Evolutionary conservation across 2,113 vertebrate genomes (phyloP), one percentile per base, ranked within the genome.

Genomic region (Nesogale talazaci): DNA sequence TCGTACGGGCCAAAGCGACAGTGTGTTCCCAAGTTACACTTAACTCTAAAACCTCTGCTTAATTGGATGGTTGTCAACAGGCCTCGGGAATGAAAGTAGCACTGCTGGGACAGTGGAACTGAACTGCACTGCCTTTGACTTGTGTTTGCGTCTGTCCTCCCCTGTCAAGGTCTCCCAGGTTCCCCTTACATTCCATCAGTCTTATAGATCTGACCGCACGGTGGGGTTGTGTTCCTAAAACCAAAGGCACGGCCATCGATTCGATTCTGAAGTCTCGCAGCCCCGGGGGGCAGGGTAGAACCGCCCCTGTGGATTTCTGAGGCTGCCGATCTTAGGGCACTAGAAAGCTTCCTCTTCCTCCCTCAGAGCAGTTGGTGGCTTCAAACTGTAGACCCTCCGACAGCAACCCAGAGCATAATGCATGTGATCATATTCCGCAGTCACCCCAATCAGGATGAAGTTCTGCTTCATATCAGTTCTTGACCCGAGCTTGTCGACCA

Each of bases 21-120:
- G 85, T 82, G 69, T 63, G 42, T 79, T n/a, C 31, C 78, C 84
- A 80, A 34, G 52, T 52, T 76, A 89, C 65, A 38, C 52, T 81
- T 79, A 25, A 38, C 19, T 91, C 19, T 31, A 61, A 93, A 92
- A 89, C 6, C 29, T 57, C 91, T 75, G 34, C 72, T 82, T 85
- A 74, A 31, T 34, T 78, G 74, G 34, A 5, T 3, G 63, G 63
- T 67, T 14, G 10, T 11, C 78, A 63, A 67, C 56, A 84, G 81
- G 1, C 75, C 25, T 27, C 36, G 61, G 23, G 74, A 61, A 61
- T 38, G 34, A 61, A 42, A 38, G 7, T 19, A 70, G n/a, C 34
- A 6, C 57, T 25, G 70, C 36, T 42, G 12, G 9, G 42, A 72
- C 42, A 27, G 52, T 9, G 42, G 11, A 61, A 63, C 0, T 34